Evolutionary conservation across 2,888 invertebrate species (phyloP), one percentile per base, ranked within the genome.

Genomic region (Drosophila falleni): DNA sequence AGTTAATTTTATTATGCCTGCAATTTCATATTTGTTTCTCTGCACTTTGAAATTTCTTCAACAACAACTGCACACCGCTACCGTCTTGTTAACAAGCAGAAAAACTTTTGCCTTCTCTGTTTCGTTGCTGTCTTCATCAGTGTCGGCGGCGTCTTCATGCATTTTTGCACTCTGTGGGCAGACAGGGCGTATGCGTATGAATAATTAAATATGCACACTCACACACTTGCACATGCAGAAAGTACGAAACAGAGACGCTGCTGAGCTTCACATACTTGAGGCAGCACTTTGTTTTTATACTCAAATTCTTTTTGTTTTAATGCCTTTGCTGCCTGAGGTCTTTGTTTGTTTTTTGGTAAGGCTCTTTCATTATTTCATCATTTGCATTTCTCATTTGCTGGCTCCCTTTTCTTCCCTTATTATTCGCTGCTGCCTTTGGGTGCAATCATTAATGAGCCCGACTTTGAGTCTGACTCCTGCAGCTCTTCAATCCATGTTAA

Each of bases 181-280:
- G 87, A 84, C 85, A 69, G 62, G 78, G 87, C 87, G 87, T 80
- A 86, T 86, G 87, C 87, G 87, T 80, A 86, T 86, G 87, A 89
- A 86, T 86, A 86, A 86, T 86, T 87, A 89, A 86, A 89, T 89
- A 68, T 72, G 33, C 54, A 70, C 46, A 39, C 68, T 46, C 49
- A 60, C 29, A 37, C 42, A 62, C 26, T 16, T 59, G 31, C 46
- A 67, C 31, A 39, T 46, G 42, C 31, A 50, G 55, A 61, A 50
- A 61, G 19, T 35, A 37, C 26, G 42, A 66, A 29, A 31, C 56
- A 51, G 60, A 51, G 64, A 69, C 50, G 51, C 41, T 59, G 63
- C 31, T 39, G 63, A 42, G 56, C 54, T 51, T 64, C 66, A 63
- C 60, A 71, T 68, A 67, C 80, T 73, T 75, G 61, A 75, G 53